These are phyloP conservation scores for Lithophane semibrunnea DNA, from an alignment of 2,888 invertebrate species.

Conservation along the genomic window DNA sequence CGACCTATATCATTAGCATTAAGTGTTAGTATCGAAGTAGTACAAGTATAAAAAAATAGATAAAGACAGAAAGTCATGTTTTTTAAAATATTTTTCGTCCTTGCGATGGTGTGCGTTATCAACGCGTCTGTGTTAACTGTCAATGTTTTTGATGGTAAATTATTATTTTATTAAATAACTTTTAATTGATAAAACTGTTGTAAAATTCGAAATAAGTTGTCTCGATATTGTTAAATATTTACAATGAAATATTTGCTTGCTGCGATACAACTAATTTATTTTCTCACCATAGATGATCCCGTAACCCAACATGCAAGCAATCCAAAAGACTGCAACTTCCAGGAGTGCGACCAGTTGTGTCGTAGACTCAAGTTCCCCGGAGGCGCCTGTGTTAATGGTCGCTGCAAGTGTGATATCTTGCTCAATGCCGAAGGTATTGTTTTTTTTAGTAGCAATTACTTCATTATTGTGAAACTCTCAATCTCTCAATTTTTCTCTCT, in stretches of 20 bases:
- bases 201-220: no score
- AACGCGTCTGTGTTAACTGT: constrained; percentile 55
- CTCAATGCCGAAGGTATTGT: constrained; percentile 25
- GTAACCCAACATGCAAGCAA: not conserved
- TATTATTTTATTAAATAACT: no score
- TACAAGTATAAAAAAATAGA: not conserved
- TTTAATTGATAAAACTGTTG: no score
- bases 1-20: constrained; percentile 12
- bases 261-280: not conserved
- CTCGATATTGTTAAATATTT: no score
- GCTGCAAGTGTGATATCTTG: constrained; percentile 52
- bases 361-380: constrained; percentile 25
- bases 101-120: constrained; percentile 39
- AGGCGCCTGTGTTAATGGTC: constrained; percentile 48
- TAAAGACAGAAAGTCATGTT: constrained; percentile 38
- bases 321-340: constrained; percentile 16
- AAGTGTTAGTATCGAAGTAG: not conserved
- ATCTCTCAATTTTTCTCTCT: not conserved
- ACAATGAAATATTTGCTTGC: no score
- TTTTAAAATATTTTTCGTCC: constrained; percentile 36
- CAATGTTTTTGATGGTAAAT: constrained; percentile 52
- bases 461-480: not conserved
- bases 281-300: constrained; percentile 7
- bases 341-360: constrained; percentile 40
- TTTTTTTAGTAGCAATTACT: no score